These are phyloP conservation scores for Eulemur rubriventer DNA, from an alignment of 2,797 vertebrate species.

Conservation along the genomic window DNA sequence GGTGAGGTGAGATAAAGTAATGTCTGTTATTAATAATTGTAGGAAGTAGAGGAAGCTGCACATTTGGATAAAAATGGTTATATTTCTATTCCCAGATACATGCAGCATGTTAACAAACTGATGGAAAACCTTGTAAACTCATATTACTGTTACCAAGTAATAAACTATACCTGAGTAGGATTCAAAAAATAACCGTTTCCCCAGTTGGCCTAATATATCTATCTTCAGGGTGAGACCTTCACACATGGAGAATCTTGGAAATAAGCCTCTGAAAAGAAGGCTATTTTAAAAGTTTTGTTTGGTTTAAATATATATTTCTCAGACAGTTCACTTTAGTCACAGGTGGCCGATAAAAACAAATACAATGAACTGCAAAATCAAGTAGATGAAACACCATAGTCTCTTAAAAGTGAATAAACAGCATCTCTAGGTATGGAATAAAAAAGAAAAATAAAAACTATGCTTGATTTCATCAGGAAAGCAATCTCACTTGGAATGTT, in stretches of 20 bases:
- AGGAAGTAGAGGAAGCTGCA: neutral
- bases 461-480: conserved; percentile 9
- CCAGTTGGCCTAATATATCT: neutral
- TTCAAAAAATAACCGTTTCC: conserved; percentile 18
- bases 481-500: neutral
- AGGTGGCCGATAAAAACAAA: conserved; percentile 33
- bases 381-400: neutral
- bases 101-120: neutral
- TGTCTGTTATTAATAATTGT: neutral
- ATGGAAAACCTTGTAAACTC: neutral
- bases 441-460: neutral
- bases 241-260: neutral
- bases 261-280: neutral
- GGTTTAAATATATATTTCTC: conserved; percentile 32
- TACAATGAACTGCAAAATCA: neutral
- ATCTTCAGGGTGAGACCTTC: neutral
- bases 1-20: neutral
- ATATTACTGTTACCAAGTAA: neutral
- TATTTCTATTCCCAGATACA: neutral
- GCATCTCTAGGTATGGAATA: neutral
- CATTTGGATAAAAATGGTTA: neutral
- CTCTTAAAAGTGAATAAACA: neutral
- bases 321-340: neutral
- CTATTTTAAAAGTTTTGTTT: neutral
- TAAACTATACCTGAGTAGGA: neutral